Conservation (phyloP, 2,797 vertebrate species). For the Sus cebifrons region DNA sequence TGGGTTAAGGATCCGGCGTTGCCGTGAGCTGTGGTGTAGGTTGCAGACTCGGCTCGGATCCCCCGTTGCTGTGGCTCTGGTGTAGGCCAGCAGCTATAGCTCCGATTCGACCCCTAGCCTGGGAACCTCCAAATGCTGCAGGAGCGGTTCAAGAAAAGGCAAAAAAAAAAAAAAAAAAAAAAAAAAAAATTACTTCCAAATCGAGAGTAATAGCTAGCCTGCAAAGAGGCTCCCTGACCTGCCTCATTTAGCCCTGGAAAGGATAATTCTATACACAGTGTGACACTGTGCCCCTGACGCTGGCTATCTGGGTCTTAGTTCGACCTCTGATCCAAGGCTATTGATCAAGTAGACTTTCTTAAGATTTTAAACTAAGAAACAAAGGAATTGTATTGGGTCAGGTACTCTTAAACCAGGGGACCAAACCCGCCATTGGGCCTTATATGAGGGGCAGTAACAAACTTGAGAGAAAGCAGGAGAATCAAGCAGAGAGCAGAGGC, state of each 20-base stretch:
- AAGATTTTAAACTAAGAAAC: not conserved
- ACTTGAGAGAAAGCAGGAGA: not conserved
- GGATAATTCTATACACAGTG: not conserved
- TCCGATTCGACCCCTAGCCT: too few species aligned
- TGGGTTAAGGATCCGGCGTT: too few species aligned
- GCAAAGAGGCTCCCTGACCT: not conserved
- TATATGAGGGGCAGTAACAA: not conserved
- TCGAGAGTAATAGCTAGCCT: not conserved
- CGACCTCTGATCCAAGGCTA: not conserved
- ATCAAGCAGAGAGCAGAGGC: not conserved
- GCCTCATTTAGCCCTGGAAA: not conserved
- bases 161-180: too few species aligned
- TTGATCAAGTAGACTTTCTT: not conserved
- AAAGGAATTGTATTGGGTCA: not conserved
- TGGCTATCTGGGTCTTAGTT: not conserved
- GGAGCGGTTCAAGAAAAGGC: too few species aligned
- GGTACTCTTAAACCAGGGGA: not conserved
- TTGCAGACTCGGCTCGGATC: too few species aligned
- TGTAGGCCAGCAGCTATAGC: too few species aligned
- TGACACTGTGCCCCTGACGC: not conserved
- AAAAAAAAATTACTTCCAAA: too few species aligned
- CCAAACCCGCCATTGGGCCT: not conserved
- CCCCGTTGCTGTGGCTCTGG: too few species aligned
- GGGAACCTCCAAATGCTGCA: too few species aligned
- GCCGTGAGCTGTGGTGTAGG: too few species aligned